Conservation (phyloP, 2,113 vertebrate species). For the Telmatochromis brachygnathus region DNA sequence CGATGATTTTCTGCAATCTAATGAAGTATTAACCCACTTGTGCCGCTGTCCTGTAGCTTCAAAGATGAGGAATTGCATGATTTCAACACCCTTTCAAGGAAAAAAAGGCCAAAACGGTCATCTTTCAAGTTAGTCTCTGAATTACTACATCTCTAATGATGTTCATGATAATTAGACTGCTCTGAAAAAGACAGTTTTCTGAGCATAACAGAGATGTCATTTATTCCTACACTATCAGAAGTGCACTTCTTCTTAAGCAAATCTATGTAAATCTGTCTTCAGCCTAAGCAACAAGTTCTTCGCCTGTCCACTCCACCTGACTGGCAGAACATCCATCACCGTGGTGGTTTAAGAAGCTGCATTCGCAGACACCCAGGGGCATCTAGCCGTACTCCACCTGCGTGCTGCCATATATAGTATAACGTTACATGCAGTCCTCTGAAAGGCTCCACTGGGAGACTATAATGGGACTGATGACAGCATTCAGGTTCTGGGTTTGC, state of each 20-base stretch:
- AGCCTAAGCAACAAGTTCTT: background rate
- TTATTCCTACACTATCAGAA: background rate
- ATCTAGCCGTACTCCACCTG: constrained; percentile 17
- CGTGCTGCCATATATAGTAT: background rate
- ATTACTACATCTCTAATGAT: background rate
- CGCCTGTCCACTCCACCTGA: background rate
- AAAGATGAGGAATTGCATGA: background rate
- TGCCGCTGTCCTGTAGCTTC: background rate
- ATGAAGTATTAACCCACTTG: background rate
- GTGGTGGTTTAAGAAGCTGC: background rate
- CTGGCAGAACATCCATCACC: background rate
- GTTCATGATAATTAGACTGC: background rate
- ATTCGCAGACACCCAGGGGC: background rate
- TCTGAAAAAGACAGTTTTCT: background rate
- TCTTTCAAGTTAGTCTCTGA: background rate
- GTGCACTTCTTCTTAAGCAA: background rate
- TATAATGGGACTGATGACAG: constrained; percentile 43
- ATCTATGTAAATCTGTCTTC: background rate
- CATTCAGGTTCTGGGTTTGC: constrained; percentile 29
- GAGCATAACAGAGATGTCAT: background rate
- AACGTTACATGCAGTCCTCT: constrained; percentile 10
- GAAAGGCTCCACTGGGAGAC: constrained; percentile 20
- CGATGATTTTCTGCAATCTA: background rate
- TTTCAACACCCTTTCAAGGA: background rate
- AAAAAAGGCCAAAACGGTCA: background rate